Evolutionary conservation across 2,888 invertebrate genomes (phyloP), one percentile per base, ranked within the genome.

Genomic region (Chrysotoxum bicinctum): DNA sequence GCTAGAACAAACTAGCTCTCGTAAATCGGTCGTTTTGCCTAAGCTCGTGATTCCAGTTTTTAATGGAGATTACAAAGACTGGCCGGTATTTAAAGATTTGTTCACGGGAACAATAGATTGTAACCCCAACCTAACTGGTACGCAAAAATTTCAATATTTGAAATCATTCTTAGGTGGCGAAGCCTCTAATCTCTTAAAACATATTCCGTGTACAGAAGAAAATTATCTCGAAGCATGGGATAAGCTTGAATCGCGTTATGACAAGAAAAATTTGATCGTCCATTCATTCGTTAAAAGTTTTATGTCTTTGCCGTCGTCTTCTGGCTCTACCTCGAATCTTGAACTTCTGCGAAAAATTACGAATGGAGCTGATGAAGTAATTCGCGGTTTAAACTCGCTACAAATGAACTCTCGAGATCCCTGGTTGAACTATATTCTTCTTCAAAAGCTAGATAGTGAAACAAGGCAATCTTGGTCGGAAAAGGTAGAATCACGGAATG

Each of bases 161-260:
- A 80, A 80, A 72, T 69, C 69, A 3, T 62, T 75, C 10, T 69
- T 77, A 16, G 68, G 68, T 70, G 58, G 76, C 30, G 82, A 88
- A 14, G 78, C 79, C 5, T 85, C 83, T 8, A 62, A 75, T n/a
- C 14, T 87, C 6, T 68, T 86, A 30, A 74, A 74, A 32, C 86
- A 84, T 14, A 74, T 88, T 10, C 69, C 68, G 26, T 72, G 78
- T 58, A 79, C 87, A 7, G 74, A 87, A 2, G 35, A 66, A 26
- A 78, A 80, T 9, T 87, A 83, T 16, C n/a, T 74, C 32, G 75
- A 75, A 23, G 87, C 83, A 4, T 85, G 85, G 78, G 58, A 68
- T 14, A 77, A 73, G 4, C 58, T 86, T 9, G 26, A 26, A 26
- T 26, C 26, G 6, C 66, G 87, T 5, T 87, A 75, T 19, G 77